Conservation (phyloP, 2,797 vertebrate genomes). For the Clangula hyemalis region DNA sequence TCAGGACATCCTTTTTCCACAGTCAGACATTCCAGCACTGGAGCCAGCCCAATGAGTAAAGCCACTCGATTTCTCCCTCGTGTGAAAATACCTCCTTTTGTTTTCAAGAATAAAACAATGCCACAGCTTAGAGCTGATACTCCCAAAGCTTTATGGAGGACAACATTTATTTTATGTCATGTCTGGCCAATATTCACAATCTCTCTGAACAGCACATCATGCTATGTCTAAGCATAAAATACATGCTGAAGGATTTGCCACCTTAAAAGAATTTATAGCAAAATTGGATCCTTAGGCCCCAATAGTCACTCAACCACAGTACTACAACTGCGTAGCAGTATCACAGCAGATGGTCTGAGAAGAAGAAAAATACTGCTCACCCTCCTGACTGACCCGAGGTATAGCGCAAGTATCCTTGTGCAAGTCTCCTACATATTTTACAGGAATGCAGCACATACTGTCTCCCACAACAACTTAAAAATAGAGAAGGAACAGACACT, state of each 20-base stretch:
- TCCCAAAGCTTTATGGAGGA: background rate
- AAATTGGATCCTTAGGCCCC: background rate
- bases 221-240: background rate
- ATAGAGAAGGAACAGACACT: background rate
- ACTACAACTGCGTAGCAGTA: background rate
- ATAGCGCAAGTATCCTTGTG: background rate
- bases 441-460: background rate
- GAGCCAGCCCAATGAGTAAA: background rate
- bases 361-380: background rate
- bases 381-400: background rate
- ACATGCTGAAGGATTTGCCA: background rate
- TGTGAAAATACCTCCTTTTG: background rate
- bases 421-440: background rate
- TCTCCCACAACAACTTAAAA: background rate
- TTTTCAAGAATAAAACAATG: background rate
- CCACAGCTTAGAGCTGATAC: background rate
- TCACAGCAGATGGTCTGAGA: background rate
- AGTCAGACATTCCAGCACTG: background rate
- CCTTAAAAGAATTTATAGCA: background rate
- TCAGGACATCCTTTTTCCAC: background rate
- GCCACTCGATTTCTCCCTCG: background rate
- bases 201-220: background rate
- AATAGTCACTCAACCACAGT: background rate
- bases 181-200: background rate
- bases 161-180: background rate